Evolutionary conservation across 2,888 invertebrate species (phyloP), one percentile per base, ranked within the genome.

Genomic region (Zhengitettix transpicula): DNA sequence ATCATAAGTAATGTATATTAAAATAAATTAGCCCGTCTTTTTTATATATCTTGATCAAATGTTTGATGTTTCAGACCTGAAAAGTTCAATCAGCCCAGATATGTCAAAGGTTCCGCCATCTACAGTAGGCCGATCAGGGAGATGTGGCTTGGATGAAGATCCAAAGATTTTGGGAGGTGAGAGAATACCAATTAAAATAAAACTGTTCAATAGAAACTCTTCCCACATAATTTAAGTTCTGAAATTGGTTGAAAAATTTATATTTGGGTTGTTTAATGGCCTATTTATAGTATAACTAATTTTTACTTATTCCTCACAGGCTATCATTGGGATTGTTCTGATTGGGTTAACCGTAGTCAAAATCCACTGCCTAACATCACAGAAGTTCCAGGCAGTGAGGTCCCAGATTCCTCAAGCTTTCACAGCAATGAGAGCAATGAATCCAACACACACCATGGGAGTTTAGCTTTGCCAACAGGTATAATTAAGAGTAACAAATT

Each of bases 311-410:
- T 42, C 56, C 55, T 72, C 74, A 65, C 73, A 85, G 85, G 85
- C 71, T 96, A 96, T 79, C 94, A 95, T 78, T 96, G 95, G 96
- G 95, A 96, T 79, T 93, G 93, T 75, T 94, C 94, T 64, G 96
- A 96, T 79, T 95, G 95, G 94, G 85, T 83, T 67, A 74, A 81
- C 62, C 81, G 82, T 64, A 81, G 81, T 70, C 86, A 87, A 72
- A 90, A 89, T 72, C 85, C 86, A 67, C 78, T 93, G 72, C 90
- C 92, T 68, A 92, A 93, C 77, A 93, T 95, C 75, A 90, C 90
- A 66, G 94, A 95, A 80, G 86, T 90, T 66, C 88, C 90, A 66
- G 85, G 85, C 67, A 89, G 89, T 70, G 93, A 93, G 79, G 87
- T 92, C 64, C 90, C 88, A 62, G 93, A 93, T 77, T 90, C 90